Conservation (phyloP, 2,888 invertebrate genomes). For the Pyrochroa serraticornis region DNA sequence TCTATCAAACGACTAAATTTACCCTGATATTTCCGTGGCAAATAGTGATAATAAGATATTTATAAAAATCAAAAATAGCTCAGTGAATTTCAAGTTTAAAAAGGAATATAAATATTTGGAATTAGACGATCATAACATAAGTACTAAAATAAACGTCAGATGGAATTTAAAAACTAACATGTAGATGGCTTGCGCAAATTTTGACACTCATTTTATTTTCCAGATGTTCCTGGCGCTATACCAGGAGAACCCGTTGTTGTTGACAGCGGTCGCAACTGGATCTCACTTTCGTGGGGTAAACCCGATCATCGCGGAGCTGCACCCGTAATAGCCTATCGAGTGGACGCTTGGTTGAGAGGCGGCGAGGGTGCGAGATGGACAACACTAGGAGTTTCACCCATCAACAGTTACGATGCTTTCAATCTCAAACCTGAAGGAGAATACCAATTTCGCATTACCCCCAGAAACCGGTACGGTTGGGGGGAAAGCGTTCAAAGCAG, state of each 20-base stretch:
- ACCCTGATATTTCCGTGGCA: too few relatives aligned
- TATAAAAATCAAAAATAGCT: not conserved
- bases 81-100: not conserved
- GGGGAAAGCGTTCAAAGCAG: slow-evolving; percentile 75
- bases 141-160: too few relatives aligned
- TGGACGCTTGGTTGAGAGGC: slow-evolving; percentile 81
- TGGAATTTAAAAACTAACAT: too few relatives aligned
- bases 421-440: slow-evolving; percentile 79
- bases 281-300: slow-evolving; percentile 84
- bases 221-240: slow-evolving; percentile 84
- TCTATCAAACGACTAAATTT: too few relatives aligned
- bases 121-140: too few relatives aligned
- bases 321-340: slow-evolving; percentile 80
- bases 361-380: slow-evolving; percentile 82
- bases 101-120: too few relatives aligned
- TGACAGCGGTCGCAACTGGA: slow-evolving; percentile 86
- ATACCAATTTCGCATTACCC: slow-evolving; percentile 87
- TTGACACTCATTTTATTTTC: slow-evolving; percentile 37
- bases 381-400: slow-evolving; percentile 80
- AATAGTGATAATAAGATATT: too few relatives aligned
- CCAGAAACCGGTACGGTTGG: slow-evolving; percentile 89
- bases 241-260: slow-evolving; percentile 75
- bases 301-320: slow-evolving; percentile 71
- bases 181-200: not conserved
- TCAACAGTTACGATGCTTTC: slow-evolving; percentile 82